Conservation (phyloP, 2,797 vertebrate species). For the Rhynchonycteris naso region DNA sequence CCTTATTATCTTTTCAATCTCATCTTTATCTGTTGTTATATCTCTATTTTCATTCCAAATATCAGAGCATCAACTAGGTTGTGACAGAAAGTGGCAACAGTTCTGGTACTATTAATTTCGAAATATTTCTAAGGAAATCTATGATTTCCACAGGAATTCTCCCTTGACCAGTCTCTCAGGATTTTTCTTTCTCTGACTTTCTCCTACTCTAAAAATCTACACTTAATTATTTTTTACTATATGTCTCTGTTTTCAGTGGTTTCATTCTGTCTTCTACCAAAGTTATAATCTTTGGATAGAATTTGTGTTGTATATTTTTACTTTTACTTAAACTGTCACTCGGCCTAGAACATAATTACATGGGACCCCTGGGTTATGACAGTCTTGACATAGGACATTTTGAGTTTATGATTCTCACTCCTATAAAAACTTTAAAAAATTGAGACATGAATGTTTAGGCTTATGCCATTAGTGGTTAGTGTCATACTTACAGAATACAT, state of each 20-base stretch:
- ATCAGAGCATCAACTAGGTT: slow-evolving; percentile 26
- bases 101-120: slow-evolving; percentile 6
- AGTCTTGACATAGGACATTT: too few relatives aligned
- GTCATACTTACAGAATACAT: too few relatives aligned
- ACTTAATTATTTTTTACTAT: background rate
- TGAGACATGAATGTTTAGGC: too few relatives aligned
- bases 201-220: slow-evolving; percentile 8
- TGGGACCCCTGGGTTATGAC: too few relatives aligned
- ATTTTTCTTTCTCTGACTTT: background rate
- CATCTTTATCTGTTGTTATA: background rate
- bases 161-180: background rate
- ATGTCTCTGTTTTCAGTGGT: slow-evolving; percentile 10
- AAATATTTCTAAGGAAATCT: slow-evolving; percentile 15
- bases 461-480: too few relatives aligned
- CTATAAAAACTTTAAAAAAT: too few relatives aligned
- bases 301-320: slow-evolving; percentile 22
- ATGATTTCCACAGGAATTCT: slow-evolving; percentile 16
- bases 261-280: slow-evolving; percentile 21
- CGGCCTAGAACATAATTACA: background rate
- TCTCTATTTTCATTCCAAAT: slow-evolving; percentile 46
- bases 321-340: slow-evolving; percentile 37
- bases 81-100: background rate
- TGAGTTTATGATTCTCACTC: too few relatives aligned
- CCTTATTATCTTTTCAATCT: slow-evolving; percentile 21
- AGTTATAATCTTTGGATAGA: background rate